phyloP scores from a whole-genome alignment of 2,888 invertebrate genomes.

The Hylaea fasciaria region DNA sequence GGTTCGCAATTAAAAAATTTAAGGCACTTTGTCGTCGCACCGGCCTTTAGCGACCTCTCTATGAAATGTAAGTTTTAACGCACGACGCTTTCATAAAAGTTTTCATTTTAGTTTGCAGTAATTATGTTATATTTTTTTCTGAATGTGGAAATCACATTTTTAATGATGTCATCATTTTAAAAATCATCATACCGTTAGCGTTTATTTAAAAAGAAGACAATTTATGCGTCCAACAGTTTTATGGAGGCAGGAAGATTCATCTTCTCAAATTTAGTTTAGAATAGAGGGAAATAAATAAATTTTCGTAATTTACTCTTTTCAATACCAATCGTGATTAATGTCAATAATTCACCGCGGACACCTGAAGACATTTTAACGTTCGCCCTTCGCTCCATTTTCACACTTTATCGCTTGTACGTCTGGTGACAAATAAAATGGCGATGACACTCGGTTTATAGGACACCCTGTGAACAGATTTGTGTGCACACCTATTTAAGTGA shows the following conservation, averaged over 20 bases:
- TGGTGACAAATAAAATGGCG: constrained; percentile 64
- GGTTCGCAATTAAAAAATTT: constrained; percentile 83
- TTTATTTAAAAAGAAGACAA: constrained; percentile 27
- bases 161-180: constrained; percentile 46
- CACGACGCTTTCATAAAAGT: constrained; percentile 49
- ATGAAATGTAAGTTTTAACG: constrained; percentile 58
- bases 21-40: constrained; percentile 76
- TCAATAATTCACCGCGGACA: constrained; percentile 50
- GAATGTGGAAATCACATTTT: constrained; percentile 36
- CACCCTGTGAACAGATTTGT: constrained; percentile 68
- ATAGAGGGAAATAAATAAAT: constrained; percentile 47
- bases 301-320: constrained; percentile 49
- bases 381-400: constrained; percentile 57
- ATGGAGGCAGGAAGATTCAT: constrained; percentile 21
- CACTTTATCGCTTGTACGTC: constrained; percentile 58
- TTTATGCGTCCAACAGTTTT: constrained; percentile 27
- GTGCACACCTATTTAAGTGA: constrained; percentile 67
- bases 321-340: constrained; percentile 58
- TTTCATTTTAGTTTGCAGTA: constrained; percentile 39
- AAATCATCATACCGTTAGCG: constrained; percentile 28
- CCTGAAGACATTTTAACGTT: constrained; percentile 56
- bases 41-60: constrained; percentile 61
- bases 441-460: constrained; percentile 56
- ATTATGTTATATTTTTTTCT: constrained; percentile 34
- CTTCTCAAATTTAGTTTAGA: constrained; percentile 33